Percentiles rank a stretch among this genome's conserved stretches.
These are phyloP conservation scores for Pelecanoides urinatrix DNA, from an alignment of 2,113 vertebrate species.

Conservation along the genomic window DNA sequence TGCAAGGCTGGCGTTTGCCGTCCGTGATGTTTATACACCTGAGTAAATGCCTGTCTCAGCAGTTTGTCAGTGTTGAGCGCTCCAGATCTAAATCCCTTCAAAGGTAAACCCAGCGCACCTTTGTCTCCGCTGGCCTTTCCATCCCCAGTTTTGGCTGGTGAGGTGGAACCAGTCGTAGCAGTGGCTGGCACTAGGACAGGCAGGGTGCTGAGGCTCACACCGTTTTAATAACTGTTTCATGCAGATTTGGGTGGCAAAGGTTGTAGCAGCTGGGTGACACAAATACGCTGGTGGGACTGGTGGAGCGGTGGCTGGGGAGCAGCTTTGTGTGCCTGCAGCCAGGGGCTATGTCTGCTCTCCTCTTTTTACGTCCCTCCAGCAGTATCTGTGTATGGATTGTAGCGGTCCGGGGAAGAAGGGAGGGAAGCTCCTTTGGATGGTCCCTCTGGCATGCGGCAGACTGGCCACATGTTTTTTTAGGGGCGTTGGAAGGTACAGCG, in stretches of 20 bases:
- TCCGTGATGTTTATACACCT: conserved; percentile 24
- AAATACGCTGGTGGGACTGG: neutral
- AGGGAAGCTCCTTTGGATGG: neutral
- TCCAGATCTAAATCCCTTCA: conserved; percentile 54
- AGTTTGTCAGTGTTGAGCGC: neutral
- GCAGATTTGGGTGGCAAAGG: neutral
- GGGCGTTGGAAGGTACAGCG: fast-evolving
- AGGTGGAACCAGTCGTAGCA: neutral
- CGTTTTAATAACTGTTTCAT: neutral
- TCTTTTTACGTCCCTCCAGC: neutral
- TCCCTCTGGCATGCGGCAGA: neutral
- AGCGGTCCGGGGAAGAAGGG: neutral
- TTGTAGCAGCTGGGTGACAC: neutral
- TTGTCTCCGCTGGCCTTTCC: neutral
- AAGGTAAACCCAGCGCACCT: conserved; percentile 32
- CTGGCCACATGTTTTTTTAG: neutral
- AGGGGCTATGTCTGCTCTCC: neutral
- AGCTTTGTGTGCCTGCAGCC: neutral
- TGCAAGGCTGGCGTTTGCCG: neutral
- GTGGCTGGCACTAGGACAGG: neutral
- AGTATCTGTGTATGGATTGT: neutral
- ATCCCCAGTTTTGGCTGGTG: neutral
- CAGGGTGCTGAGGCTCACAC: neutral
- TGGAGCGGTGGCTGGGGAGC: neutral
- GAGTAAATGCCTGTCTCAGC: conserved; percentile 57